Evolutionary conservation across 2,888 invertebrate genomes (phyloP), one percentile per base, ranked within the genome.

Genomic region (Leptodirus hochenwartii): DNA sequence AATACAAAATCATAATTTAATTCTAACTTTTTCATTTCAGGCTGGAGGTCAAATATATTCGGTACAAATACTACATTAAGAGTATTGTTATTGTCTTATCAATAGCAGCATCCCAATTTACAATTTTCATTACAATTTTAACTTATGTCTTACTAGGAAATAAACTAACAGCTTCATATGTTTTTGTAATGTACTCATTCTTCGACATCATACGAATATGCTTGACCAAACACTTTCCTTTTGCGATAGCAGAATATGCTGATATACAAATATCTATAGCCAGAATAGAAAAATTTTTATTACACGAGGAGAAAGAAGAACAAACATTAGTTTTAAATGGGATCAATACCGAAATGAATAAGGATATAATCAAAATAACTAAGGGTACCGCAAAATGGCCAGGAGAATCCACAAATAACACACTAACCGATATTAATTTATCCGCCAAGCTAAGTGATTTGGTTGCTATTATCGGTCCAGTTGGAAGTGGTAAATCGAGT

Each of bases 221-320:
- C 6, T 79, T 87, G 76, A 82, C 81, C 0, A 74, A 87, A 4
- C 84, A 80, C 57, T 80, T 88, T 44, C 87, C 90, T 0, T 75
- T 76, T 59, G 78, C 72, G 29, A 71, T 85, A 37, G 70, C 77
- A 2, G 72, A 76, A 56, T 62, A 74, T 25, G 76, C 80, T 0
- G 84, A 85, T 56, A 70, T 72, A 1, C 53, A 64, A 11, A 75
- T 85, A 29, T 76, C 79, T 4, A 66, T 78, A 31, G 62, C 61
- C 34, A 62, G 85, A 32, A 55, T 84, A 14, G 63, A 63, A 58
- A 64, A 47, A 47, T 71, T 59, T 34, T 46, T 61, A 44, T 35
- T 51, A 37, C 49, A 53, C 34, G 59, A 58, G 4, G 61, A 34
- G 16, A 13, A 25, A 5, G 10, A 5, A n/a, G n/a, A n/a, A n/a